Conservation (phyloP, 2,888 invertebrate species). For the Allygus modestus region DNA sequence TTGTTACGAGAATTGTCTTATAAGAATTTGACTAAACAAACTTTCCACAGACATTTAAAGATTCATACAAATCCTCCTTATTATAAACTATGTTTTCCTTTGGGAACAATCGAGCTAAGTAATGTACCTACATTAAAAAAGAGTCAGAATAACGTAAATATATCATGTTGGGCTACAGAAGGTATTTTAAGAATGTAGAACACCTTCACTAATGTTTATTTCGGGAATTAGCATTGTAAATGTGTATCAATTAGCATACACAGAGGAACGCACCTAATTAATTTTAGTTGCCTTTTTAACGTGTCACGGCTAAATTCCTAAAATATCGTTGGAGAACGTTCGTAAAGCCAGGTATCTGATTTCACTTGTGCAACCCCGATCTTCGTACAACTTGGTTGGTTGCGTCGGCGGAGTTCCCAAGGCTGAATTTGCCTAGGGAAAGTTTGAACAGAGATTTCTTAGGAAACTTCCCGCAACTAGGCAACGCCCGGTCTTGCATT, state of each 20-base stretch:
- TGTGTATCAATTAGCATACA: background rate
- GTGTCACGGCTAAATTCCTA: conserved; percentile 35
- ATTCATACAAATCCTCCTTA: too few species aligned
- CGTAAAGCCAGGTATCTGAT: background rate
- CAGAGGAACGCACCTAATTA: background rate
- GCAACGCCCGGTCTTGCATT: conserved; percentile 53
- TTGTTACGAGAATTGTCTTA: too few species aligned
- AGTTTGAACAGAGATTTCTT: conserved; percentile 33
- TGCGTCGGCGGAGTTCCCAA: conserved; percentile 14
- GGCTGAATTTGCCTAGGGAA: conserved; percentile 34
- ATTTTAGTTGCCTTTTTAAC: background rate
- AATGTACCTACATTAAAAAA: too few species aligned
- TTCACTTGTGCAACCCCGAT: background rate
- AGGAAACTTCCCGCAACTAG: conserved; percentile 46
- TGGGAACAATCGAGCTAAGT: too few species aligned
- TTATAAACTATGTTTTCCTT: too few species aligned
- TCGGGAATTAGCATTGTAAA: conserved; percentile 3
- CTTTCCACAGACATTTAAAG: too few species aligned
- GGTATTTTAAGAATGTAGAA: background rate
- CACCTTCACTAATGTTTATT: background rate
- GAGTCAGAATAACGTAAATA: too few species aligned
- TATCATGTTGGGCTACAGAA: too few species aligned
- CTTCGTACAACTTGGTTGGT: background rate
- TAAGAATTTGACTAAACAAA: too few species aligned
- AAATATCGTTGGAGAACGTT: background rate